These are phyloP conservation scores for Pontoporia blainvillei DNA, from an alignment of 2,113 vertebrate genomes.

Conservation along the genomic window DNA sequence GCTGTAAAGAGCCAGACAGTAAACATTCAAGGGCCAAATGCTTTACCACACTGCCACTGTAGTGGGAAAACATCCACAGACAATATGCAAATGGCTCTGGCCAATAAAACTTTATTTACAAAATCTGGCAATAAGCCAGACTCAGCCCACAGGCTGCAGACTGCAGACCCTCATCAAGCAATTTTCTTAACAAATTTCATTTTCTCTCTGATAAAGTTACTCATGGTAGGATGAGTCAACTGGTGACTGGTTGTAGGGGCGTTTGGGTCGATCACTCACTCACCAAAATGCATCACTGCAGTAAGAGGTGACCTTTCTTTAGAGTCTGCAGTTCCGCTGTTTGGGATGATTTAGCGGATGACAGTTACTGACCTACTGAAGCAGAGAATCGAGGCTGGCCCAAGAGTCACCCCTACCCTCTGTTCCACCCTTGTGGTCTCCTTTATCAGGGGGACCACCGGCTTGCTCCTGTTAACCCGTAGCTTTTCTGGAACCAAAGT, in stretches of 20 bases:
- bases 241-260: background rate
- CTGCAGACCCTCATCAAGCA: background rate
- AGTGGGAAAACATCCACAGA: background rate
- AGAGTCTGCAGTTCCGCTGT: background rate
- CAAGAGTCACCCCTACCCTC: rapidly evolving
- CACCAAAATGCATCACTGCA: background rate
- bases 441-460: too few species aligned
- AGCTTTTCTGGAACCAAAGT: background rate
- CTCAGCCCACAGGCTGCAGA: background rate
- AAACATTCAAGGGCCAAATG: background rate
- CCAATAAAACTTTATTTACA: background rate
- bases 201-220: background rate
- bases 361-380: background rate
- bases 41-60: background rate
- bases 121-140: background rate
- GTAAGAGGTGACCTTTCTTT: background rate
- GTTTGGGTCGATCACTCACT: background rate
- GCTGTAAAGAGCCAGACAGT: background rate
- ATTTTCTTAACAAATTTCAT: background rate
- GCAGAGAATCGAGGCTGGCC: background rate
- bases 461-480: background rate
- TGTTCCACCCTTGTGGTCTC: background rate
- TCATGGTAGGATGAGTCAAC: background rate
- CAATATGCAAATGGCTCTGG: background rate
- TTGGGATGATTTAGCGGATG: background rate